These are phyloP conservation scores for Streptopelia turtur DNA, from an alignment of 2,797 vertebrate species.

Conservation along the genomic window DNA sequence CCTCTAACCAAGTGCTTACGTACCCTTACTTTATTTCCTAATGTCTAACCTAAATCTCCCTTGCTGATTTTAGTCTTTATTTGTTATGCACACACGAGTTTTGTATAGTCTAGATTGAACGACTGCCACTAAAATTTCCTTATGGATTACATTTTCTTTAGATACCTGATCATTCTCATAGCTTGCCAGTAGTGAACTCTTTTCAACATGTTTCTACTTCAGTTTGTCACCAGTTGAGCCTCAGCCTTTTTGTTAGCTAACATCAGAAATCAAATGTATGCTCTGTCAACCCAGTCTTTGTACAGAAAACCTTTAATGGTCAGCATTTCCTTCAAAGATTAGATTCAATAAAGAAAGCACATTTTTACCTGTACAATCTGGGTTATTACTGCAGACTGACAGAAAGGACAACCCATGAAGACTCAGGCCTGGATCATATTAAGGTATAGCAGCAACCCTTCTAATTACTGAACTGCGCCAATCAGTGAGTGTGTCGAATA, in stretches of 20 bases:
- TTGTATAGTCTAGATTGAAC: conserved; percentile 6
- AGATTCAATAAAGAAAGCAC: neutral
- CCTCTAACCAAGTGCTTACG: neutral
- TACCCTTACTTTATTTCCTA: neutral
- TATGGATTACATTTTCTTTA: neutral
- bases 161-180: neutral
- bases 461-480: neutral
- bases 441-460: neutral
- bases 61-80: conserved; percentile 9
- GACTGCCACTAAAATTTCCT: neutral
- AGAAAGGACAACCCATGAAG: neutral
- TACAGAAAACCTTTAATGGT: neutral
- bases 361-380: neutral
- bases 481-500: neutral
- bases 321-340: neutral
- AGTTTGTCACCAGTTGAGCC: neutral
- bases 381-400: neutral
- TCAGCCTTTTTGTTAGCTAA: conserved; percentile 30
- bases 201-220: neutral
- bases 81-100: conserved; percentile 17
- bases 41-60: neutral
- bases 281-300: neutral
- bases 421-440: neutral
- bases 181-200: conserved; percentile 8
- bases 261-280: conserved; percentile 16